These are phyloP conservation scores for Apeltes quadracus DNA, from an alignment of 2,113 vertebrate species.

Conservation along the genomic window DNA sequence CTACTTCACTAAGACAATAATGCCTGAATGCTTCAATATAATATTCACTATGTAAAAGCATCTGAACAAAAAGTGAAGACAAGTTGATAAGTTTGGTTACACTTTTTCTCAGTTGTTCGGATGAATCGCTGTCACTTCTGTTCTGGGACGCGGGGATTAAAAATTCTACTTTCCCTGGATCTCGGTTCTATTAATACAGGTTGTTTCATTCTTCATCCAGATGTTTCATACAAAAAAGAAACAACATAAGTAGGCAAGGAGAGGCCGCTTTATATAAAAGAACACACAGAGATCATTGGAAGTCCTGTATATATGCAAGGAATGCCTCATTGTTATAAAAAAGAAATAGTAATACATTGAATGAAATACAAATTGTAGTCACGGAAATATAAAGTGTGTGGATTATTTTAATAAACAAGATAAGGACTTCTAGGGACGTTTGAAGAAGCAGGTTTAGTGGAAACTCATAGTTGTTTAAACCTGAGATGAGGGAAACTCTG, in stretches of 20 bases:
- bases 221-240: background rate
- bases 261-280: background rate
- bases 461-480: no score
- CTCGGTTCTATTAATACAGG: background rate
- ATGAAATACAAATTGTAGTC: background rate
- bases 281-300: background rate
- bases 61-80: background rate
- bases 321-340: background rate
- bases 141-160: background rate
- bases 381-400: background rate
- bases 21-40: no score
- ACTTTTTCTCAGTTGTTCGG: background rate
- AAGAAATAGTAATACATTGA: background rate
- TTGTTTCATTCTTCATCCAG: background rate
- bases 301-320: background rate
- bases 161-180: background rate
- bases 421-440: background rate
- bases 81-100: background rate
- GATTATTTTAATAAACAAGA: background rate
- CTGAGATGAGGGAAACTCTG: no score
- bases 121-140: background rate
- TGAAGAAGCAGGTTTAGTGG: no score
- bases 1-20: background rate
- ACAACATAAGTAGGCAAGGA: background rate
- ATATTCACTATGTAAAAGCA: background rate